A percentile compares a stretch with the other conserved stretches of the same genome.
Conservation (phyloP, 2,113 vertebrate species). For the Promerops cafer region DNA sequence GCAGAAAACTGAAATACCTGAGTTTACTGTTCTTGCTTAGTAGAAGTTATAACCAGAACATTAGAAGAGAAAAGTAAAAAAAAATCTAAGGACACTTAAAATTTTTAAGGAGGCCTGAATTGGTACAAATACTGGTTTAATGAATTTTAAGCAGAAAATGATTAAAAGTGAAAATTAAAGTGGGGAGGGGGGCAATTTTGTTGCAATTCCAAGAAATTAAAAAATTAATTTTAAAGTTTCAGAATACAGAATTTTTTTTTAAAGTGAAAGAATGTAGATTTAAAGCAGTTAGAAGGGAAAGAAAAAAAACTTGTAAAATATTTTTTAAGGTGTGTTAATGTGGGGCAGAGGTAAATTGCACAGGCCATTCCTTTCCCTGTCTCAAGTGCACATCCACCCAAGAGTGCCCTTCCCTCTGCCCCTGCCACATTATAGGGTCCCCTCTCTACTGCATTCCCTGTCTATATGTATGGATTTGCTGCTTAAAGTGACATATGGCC, state of each 20-base stretch:
- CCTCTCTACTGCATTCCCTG: not conserved
- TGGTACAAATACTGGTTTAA: not conserved
- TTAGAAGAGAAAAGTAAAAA: not conserved
- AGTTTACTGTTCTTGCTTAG: not conserved
- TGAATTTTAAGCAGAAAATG: not conserved
- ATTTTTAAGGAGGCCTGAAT: not conserved
- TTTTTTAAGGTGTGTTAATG: not conserved
- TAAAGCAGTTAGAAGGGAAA: not conserved
- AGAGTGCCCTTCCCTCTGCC: not conserved
- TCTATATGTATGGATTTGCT: not conserved
- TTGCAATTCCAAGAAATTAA: not conserved
- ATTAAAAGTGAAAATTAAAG: not conserved
- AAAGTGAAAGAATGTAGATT: not conserved
- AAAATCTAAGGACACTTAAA: not conserved
- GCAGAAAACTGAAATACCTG: not conserved
- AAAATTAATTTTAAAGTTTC: not conserved
- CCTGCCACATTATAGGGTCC: accelerated
- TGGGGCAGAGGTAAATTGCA: not conserved
- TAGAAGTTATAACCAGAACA: not conserved
- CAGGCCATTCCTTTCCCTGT: accelerated
- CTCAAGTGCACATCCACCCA: not conserved
- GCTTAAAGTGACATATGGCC: not conserved
- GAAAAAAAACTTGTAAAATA: not conserved
- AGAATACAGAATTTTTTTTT: accelerated
- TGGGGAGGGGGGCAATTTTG: accelerated